phyloP scores from a whole-genome alignment of 1,140 invertebrate genomes.

The Zaprionus vittiger region DNA sequence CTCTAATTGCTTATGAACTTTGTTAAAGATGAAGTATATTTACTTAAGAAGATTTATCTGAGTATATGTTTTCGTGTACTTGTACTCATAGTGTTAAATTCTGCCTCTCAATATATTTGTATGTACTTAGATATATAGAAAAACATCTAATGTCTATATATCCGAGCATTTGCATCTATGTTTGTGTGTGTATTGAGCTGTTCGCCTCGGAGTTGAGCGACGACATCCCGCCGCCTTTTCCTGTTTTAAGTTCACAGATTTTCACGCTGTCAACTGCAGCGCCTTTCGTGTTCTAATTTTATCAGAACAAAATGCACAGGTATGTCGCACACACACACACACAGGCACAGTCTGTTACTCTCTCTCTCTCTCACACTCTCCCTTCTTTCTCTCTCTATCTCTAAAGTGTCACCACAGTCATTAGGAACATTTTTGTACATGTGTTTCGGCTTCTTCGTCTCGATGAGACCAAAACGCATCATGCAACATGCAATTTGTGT shows the following conservation, averaged over 20 bases:
- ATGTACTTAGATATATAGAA: neutral
- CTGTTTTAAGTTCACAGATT: conserved; percentile 80
- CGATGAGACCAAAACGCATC: conserved; percentile 22
- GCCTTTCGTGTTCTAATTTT: conserved; percentile 77
- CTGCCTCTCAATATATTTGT: neutral
- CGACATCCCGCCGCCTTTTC: conserved; percentile 68
- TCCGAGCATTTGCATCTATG: conserved; percentile 3
- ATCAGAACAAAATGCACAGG: conserved; percentile 65
- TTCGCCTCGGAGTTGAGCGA: conserved; percentile 37
- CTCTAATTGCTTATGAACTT: no score
- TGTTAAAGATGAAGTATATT: no score
- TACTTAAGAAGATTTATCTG: no score
- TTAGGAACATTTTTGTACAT: conserved; percentile 71
- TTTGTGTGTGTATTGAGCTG: conserved; percentile 44
- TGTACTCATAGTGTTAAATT: no score
- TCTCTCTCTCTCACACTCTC: neutral
- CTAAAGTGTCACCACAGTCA: conserved; percentile 80
- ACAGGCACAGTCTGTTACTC: conserved; percentile 10
- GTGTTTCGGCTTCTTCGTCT: conserved; percentile 57
- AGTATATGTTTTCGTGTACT: neutral
- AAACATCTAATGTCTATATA: neutral
- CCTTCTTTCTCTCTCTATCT: conserved; percentile 37
- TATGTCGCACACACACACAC: conserved; percentile 48
- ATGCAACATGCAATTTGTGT: conserved; percentile 48
- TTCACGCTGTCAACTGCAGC: conserved; percentile 79